Base-by-base conservation (phyloP, 2,797 vertebrate genomes). In the Orientallactaga sibirica region DNA sequence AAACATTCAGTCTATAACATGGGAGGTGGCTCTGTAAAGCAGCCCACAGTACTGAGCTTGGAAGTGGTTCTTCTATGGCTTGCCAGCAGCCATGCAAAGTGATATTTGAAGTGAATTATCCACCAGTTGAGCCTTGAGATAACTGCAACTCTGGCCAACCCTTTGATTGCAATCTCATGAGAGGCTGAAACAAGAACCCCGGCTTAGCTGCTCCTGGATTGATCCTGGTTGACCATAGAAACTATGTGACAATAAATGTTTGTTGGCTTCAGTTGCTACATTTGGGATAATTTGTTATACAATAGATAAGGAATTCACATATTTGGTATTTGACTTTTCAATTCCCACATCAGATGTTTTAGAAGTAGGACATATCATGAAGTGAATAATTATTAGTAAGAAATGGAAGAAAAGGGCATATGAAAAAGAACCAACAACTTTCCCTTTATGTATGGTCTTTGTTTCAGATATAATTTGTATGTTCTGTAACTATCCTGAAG, bases 381-480 rank as follows among this genome's bases (percentile, higher is more conserved):
- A 93, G 41, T 71, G 20, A 77, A 41, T 33, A 58, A 76, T 94
- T 86, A 93, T 90, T 73, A 87, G 18, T 33, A 90, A 88, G 78
- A 71, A 86, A 15, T 61, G n/a, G 64, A 90, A 87, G 74, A 93
- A 68, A 48, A 82, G 81, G 67, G 37, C 37, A 88, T 27, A 15
- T 82, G 91, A 64, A 80, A 92, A 94, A 75, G 12, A 78, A 90
- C 79, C n/a, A 85, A 64, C 41, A 73, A 55, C 90, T 66, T 61
- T 80, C 18, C 25, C 67, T 68, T 79, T 62, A 27, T 92, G 82
- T 88, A 64, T 8, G 73, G 25, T 76, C 75, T 43, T 95, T 75
- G 91, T 95, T 84, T 52, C 73, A 88, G 66, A 94, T 90, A 82
- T 90, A 87, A 93, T 88, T 92, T 33, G 41, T 90, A 64, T 77